phyloP scores from a whole-genome alignment of 1,140 invertebrate species.

The Nymphalis io region DNA sequence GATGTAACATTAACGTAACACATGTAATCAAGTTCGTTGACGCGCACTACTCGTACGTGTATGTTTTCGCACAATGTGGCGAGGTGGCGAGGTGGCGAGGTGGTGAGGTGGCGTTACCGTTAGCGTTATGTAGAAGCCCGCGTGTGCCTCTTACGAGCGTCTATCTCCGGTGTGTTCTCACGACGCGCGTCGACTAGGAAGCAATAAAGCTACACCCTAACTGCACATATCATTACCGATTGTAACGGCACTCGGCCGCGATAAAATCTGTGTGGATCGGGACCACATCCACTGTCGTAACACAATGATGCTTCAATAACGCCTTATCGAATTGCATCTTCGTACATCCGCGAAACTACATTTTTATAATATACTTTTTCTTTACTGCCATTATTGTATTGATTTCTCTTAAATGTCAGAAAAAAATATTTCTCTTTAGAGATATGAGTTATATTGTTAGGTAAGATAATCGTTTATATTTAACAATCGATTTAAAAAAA shows the following conservation, averaged over 20 bases:
- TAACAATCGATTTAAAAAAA: no score
- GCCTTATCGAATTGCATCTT: slow-evolving; percentile 66
- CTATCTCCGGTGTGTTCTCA: slow-evolving; percentile 75
- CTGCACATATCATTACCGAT: slow-evolving; percentile 76
- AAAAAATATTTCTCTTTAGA: not conserved
- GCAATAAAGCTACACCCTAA: slow-evolving; percentile 78
- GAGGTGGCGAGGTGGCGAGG: slow-evolving; percentile 44
- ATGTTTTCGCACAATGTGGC: slow-evolving; percentile 34
- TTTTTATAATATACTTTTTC: slow-evolving; percentile 25
- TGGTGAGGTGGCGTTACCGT: slow-evolving; percentile 53
- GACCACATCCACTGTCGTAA: slow-evolving; percentile 42
- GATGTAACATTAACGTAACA: slow-evolving; percentile 34
- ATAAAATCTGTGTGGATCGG: slow-evolving; percentile 65
- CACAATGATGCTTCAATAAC: slow-evolving; percentile 34
- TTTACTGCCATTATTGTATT: not conserved
- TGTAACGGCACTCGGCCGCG: slow-evolving; percentile 66
- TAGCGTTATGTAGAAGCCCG: slow-evolving; percentile 47
- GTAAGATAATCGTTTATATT: no score
- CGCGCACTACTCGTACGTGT: slow-evolving; percentile 19
- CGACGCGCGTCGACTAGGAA: slow-evolving; percentile 67
- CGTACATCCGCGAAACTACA: slow-evolving; percentile 21
- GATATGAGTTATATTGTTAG: not conserved
- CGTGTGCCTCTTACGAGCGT: slow-evolving; percentile 64
- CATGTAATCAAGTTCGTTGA: slow-evolving; percentile 32
- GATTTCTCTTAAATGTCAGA: not conserved